phyloP scores from a whole-genome alignment of 2,888 invertebrate species.

The Syrphus vitripennis region DNA sequence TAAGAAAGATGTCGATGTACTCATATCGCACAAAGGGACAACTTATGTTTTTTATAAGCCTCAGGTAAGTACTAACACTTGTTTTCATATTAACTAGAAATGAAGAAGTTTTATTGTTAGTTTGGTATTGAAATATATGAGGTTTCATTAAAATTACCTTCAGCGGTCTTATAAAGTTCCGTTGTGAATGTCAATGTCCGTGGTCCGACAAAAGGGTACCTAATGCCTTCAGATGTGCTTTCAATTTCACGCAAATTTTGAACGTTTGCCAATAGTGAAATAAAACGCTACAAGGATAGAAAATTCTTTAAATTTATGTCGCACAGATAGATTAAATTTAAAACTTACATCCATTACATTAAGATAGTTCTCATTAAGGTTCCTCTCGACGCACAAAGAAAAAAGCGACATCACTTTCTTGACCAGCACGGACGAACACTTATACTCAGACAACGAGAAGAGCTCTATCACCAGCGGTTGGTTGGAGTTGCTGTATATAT shows the following conservation, averaged over 20 bases:
- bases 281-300: slow-evolving; percentile 74
- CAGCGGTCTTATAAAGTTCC: slow-evolving; percentile 77
- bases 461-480: slow-evolving; percentile 76
- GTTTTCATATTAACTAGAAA: slow-evolving; percentile 47
- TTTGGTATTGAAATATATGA: no score
- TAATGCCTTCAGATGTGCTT: slow-evolving; percentile 73
- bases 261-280: slow-evolving; percentile 76
- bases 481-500: slow-evolving; percentile 75
- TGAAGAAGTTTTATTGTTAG: background rate
- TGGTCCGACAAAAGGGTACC: slow-evolving; percentile 76
- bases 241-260: slow-evolving; percentile 77
- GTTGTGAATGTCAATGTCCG: slow-evolving; percentile 75
- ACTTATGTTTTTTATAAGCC: slow-evolving; percentile 74
- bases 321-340: background rate
- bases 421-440: slow-evolving; percentile 74
- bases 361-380: slow-evolving; percentile 73
- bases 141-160: slow-evolving; percentile 67
- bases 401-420: slow-evolving; percentile 76
- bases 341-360: slow-evolving; percentile 75
- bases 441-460: slow-evolving; percentile 74
- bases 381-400: slow-evolving; percentile 74
- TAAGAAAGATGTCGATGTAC: slow-evolving; percentile 77
- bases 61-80: slow-evolving; percentile 75
- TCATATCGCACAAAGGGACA: slow-evolving; percentile 77
- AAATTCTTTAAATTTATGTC: background rate